phyloP scores from a whole-genome alignment of 2,797 vertebrate species.

The Protonibea diacanthus region DNA sequence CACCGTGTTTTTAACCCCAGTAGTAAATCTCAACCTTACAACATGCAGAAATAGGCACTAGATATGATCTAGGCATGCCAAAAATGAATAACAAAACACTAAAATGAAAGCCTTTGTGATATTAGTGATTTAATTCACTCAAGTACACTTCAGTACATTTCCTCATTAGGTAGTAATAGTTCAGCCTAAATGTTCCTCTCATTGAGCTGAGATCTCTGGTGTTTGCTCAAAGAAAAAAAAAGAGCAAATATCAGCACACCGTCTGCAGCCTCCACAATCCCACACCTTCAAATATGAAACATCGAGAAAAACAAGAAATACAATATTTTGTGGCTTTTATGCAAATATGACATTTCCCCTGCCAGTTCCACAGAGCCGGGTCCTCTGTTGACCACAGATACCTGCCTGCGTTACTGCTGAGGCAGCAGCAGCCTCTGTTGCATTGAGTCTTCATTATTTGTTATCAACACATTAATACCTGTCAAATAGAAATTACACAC shows the following conservation, averaged over 20 bases:
- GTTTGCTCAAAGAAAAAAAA: conserved; percentile 53
- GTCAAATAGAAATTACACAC: conserved; percentile 68
- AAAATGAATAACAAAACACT: not conserved
- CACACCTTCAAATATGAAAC: conserved; percentile 65
- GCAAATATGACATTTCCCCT: conserved; percentile 83
- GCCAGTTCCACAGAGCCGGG: conserved; percentile 59
- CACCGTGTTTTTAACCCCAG: conserved; percentile 4
- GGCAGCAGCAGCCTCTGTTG: conserved; percentile 66
- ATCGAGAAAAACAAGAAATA: conserved; percentile 70
- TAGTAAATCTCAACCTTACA: conserved; percentile 2
- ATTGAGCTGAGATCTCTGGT: conserved; percentile 50
- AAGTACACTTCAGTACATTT: conserved; percentile 58
- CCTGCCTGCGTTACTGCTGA: conserved; percentile 72
- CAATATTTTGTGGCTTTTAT: conserved; percentile 80
- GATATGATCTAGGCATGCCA: conserved; percentile 16
- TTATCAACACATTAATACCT: conserved; percentile 73
- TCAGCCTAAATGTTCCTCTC: conserved; percentile 47
- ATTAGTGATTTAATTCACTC: conserved; percentile 48
- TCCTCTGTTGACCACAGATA: conserved; percentile 80
- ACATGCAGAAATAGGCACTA: not conserved
- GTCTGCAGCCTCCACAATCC: conserved; percentile 53
- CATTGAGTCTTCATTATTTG: conserved; percentile 66
- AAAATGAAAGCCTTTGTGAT: conserved; percentile 35
- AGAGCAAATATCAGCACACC: conserved; percentile 65
- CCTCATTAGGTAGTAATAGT: conserved; percentile 62